Conservation (phyloP, 53 echinoderm and acorn worm species). For the Luidia sarsii region DNA sequence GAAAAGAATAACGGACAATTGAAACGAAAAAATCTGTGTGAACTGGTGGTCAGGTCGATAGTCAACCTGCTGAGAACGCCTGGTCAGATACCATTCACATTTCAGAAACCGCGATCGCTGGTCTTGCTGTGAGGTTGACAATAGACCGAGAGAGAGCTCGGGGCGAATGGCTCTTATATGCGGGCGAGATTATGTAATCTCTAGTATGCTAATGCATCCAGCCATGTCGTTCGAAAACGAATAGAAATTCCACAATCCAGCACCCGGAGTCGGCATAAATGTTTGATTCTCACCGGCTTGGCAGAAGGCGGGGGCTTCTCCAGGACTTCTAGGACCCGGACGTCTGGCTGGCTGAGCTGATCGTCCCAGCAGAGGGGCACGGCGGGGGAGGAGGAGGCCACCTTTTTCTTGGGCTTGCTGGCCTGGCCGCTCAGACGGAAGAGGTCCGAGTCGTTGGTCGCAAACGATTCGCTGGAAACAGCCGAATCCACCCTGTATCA, state of each 20-base stretch:
- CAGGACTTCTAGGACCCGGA: slow-evolving; percentile 66
- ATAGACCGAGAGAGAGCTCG: too few relatives aligned
- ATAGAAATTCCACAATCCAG: neutral
- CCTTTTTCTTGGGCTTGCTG: slow-evolving; percentile 19
- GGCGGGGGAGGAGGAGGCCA: neutral
- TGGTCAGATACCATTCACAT: too few relatives aligned
- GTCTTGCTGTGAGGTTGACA: too few relatives aligned
- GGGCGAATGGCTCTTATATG: too few relatives aligned
- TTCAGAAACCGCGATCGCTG: too few relatives aligned
- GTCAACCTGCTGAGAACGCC: too few relatives aligned
- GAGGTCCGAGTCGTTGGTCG: slow-evolving; percentile 22
- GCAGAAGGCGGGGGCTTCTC: slow-evolving; percentile 51
- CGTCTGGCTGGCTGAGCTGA: slow-evolving; percentile 74
- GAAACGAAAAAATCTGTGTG: too few relatives aligned
- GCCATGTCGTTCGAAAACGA: neutral
- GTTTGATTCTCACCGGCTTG: slow-evolving; percentile 62
- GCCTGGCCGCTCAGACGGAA: neutral
- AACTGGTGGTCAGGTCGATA: too few relatives aligned
- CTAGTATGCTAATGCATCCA: too few relatives aligned
- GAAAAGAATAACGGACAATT: too few relatives aligned
- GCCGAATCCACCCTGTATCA: slow-evolving; percentile 11
- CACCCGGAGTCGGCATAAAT: too few relatives aligned
- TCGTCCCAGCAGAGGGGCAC: slow-evolving; percentile 93
- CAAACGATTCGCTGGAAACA: slow-evolving; percentile 22
- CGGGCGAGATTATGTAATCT: too few relatives aligned